Evolutionary conservation across 2,113 vertebrate species (phyloP).

Genomic region (Albula goreensis): DNA sequence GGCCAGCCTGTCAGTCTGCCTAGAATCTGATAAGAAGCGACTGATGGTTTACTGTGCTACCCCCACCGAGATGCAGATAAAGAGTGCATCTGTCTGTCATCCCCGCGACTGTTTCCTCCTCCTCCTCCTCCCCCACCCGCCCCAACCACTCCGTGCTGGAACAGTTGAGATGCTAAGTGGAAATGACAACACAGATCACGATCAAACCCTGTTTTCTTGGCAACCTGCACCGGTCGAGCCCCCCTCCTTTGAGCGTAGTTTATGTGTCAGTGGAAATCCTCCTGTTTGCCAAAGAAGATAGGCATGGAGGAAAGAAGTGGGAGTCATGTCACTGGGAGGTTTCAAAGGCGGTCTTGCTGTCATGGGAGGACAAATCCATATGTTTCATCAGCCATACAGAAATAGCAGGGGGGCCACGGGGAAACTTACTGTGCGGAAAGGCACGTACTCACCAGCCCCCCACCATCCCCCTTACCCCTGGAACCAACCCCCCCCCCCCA

Average conservation of each 20-base stretch:
- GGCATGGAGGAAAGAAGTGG: neutral
- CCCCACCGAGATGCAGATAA: constrained; percentile 25
- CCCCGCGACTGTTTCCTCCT: constrained; percentile 29
- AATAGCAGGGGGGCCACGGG: neutral
- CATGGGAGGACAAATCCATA: neutral
- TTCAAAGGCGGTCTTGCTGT: neutral
- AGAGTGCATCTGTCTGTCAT: constrained; percentile 45
- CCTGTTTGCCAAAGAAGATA: neutral
- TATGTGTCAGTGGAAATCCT: neutral
- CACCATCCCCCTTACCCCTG: neutral
- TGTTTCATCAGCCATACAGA: neutral
- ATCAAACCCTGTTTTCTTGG: neutral
- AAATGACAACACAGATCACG: neutral
- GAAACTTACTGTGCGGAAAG: neutral
- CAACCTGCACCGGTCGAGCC: no score
- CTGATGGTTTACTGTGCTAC: constrained; percentile 8
- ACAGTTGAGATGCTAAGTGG: neutral
- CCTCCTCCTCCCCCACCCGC: constrained; percentile 33
- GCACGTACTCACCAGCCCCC: neutral
- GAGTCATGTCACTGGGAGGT: neutral
- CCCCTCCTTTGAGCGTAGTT: neutral
- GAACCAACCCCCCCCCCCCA: neutral
- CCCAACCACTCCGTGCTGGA: neutral
- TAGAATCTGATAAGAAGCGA: constrained; percentile 53
- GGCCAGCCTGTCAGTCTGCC: constrained; percentile 45